Evolutionary conservation across 2,888 invertebrate genomes (phyloP).

Genomic region (Vanessa cardui): DNA sequence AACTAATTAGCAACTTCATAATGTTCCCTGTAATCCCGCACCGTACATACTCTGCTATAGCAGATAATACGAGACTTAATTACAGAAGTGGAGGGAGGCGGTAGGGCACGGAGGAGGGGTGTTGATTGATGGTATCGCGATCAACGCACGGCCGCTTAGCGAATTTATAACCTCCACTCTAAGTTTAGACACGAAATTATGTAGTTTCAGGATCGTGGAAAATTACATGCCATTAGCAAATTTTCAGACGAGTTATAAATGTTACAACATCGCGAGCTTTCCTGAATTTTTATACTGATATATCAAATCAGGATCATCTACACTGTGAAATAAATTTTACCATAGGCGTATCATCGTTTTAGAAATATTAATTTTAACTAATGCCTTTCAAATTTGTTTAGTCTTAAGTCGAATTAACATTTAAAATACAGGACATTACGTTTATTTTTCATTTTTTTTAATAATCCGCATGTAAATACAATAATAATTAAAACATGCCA

Average conservation of each 20-base stretch:
- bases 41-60: slow-evolving; percentile 18
- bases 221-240: slow-evolving; percentile 22
- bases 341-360: too few species aligned
- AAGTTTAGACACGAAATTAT: slow-evolving; percentile 21
- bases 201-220: slow-evolving; percentile 15
- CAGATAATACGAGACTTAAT: slow-evolving; percentile 39
- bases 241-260: slow-evolving; percentile 2
- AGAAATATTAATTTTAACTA: too few species aligned
- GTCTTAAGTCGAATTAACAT: too few species aligned
- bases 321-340: too few species aligned
- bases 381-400: too few species aligned
- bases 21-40: slow-evolving; percentile 30
- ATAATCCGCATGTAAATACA: background rate
- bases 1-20: slow-evolving; percentile 37
- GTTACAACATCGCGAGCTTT: background rate
- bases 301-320: background rate
- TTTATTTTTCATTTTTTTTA: too few species aligned
- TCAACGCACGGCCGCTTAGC: slow-evolving; percentile 25
- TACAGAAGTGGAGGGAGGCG: slow-evolving; percentile 35
- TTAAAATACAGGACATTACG: too few species aligned
- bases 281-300: background rate
- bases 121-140: slow-evolving; percentile 42
- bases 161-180: slow-evolving; percentile 20
- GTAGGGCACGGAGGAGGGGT: slow-evolving; percentile 14
- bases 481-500: slow-evolving; percentile 9